Evolutionary conservation across 1,140 invertebrate genomes (phyloP).

Genomic region (Triops longicaudatus): DNA sequence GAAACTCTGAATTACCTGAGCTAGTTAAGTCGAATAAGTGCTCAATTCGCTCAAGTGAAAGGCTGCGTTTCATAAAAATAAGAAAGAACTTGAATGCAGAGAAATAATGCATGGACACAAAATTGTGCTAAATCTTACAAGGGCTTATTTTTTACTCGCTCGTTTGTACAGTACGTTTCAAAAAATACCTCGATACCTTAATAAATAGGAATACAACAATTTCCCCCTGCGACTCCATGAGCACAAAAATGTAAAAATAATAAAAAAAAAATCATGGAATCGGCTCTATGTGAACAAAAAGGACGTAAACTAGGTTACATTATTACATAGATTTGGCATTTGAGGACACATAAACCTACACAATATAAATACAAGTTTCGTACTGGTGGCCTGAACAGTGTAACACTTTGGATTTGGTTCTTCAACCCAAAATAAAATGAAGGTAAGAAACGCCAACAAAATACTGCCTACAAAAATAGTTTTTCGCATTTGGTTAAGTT

Average conservation of each 20-base stretch:
- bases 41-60: too few relatives aligned
- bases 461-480: slow-evolving; percentile 12
- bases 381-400: neutral
- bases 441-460: neutral
- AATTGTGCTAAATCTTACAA: neutral
- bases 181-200: neutral
- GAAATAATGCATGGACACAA: too few relatives aligned
- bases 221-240: neutral
- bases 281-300: neutral
- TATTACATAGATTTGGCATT: slow-evolving; percentile 1
- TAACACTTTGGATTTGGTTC: neutral
- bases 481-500: slow-evolving; percentile 10
- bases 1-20: too few relatives aligned
- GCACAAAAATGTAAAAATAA: neutral
- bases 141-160: neutral
- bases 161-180: neutral
- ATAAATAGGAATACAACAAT: slow-evolving; percentile 1
- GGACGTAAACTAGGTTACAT: slow-evolving; percentile 2
- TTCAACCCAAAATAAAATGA: neutral
- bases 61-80: too few relatives aligned
- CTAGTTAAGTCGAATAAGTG: too few relatives aligned
- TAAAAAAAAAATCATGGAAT: neutral
- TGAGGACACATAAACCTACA: neutral
- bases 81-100: too few relatives aligned
- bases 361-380: slow-evolving; percentile 6